A percentile compares a stretch with the other conserved stretches of the same genome.
Conservation (phyloP, 2,113 vertebrate genomes). For the Fulica atra region DNA sequence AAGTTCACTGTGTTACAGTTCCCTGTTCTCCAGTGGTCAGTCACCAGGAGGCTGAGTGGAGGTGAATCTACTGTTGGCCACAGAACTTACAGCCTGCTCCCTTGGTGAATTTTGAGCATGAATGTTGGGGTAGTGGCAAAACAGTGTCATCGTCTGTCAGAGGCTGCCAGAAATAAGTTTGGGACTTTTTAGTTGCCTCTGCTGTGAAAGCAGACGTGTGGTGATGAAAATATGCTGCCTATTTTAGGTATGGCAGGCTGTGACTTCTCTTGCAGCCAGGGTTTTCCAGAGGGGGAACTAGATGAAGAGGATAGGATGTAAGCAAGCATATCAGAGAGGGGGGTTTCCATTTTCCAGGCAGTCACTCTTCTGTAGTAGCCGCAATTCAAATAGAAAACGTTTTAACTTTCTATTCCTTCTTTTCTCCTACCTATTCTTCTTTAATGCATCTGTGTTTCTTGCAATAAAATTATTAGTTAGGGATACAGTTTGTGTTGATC, state of each 20-base stretch:
- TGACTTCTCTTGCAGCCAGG: not conserved
- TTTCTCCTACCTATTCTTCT: not conserved
- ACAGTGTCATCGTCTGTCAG: not conserved
- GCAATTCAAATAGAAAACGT: not conserved
- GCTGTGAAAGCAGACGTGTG: not conserved
- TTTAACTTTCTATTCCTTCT: not conserved
- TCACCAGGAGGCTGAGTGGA: not conserved
- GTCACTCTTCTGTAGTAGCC: not conserved
- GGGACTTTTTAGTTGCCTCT: constrained; percentile 34
- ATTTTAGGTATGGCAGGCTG: constrained; percentile 28
- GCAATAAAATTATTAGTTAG: not conserved
- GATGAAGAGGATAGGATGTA: not conserved
- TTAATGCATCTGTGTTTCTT: not conserved
- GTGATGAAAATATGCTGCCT: not conserved
- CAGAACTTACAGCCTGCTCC: not conserved
- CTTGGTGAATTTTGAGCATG: not conserved
- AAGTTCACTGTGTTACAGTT: not conserved
- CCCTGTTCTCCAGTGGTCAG: not conserved
- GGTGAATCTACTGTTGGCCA: not conserved
- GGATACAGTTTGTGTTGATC: not conserved
- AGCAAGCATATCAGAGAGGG: not conserved
- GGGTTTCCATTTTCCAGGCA: not conserved
- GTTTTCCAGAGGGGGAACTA: constrained; percentile 52
- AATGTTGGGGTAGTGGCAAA: not conserved
- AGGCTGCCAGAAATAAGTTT: constrained; percentile 37